phyloP scores from a whole-genome alignment of 1,140 invertebrate species.

The Magallana ariakensis region DNA sequence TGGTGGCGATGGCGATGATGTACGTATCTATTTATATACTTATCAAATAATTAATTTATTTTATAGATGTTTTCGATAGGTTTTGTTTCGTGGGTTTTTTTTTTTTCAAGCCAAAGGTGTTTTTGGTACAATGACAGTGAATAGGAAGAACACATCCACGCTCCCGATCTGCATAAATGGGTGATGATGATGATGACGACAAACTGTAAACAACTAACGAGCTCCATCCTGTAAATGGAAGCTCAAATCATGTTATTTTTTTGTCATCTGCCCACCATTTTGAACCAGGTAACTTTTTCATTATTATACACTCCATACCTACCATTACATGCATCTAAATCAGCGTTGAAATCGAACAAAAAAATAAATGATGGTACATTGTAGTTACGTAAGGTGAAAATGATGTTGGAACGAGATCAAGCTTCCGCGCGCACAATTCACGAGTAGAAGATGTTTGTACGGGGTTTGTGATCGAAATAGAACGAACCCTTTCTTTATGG shows the following conservation, averaged over 20 bases:
- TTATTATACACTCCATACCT: neutral
- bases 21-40: no score
- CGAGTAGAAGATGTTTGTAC: conserved; percentile 3
- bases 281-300: neutral
- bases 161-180: neutral
- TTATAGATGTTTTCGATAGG: no score
- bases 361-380: neutral
- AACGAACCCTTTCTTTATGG: neutral
- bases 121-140: neutral
- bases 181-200: neutral
- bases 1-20: no score
- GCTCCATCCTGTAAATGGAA: neutral
- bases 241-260: neutral
- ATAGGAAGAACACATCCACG: neutral
- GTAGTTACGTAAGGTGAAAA: neutral
- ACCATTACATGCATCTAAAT: neutral
- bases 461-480: neutral
- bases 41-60: no score
- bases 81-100: no score
- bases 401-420: neutral
- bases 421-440: neutral
- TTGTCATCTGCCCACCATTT: neutral
- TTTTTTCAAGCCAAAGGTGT: no score
- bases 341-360: neutral
- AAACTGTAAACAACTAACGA: neutral